Conservation (phyloP, 1,140 invertebrate species). For the Cyphomyrmex costatus region DNA sequence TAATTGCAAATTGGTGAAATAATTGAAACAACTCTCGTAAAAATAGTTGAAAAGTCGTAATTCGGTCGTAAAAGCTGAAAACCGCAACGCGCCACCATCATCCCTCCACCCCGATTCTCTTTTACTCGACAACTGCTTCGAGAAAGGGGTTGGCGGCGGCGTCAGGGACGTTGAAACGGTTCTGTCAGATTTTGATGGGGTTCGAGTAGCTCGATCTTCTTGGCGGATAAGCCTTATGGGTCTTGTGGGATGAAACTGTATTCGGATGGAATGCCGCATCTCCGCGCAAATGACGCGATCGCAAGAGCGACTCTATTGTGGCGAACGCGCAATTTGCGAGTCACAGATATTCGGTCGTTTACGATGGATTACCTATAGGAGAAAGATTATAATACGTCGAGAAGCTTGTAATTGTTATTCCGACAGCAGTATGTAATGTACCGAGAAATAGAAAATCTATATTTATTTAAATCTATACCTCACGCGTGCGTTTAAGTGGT, state of each 20-base stretch:
- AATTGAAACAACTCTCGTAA: constrained; percentile 86
- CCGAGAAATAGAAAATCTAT: not conserved
- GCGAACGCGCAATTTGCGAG: constrained; percentile 20
- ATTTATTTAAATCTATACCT: constrained; percentile 53
- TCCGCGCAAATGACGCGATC: constrained; percentile 59
- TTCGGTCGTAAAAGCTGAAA: constrained; percentile 84
- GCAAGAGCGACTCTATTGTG: not conserved
- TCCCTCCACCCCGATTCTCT: constrained; percentile 61
- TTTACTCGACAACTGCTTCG: constrained; percentile 69
- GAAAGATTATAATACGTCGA: not conserved
- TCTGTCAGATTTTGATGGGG: constrained; percentile 71
- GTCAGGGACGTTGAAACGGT: constrained; percentile 63
- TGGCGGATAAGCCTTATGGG: constrained; percentile 77
- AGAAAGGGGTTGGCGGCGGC: constrained; percentile 66
- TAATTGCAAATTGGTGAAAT: constrained; percentile 86
- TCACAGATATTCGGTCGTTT: not conserved
- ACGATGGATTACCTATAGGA: not conserved
- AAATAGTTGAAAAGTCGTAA: constrained; percentile 86
- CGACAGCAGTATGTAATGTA: not conserved
- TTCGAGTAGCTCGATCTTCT: constrained; percentile 71
- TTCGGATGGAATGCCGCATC: constrained; percentile 49
- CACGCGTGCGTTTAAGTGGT: constrained; percentile 32
- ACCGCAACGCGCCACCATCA: constrained; percentile 82
- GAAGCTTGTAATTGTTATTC: not conserved
- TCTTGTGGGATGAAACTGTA: constrained; percentile 67